Percentiles rank a stretch among this genome's conserved stretches.
Evolutionary conservation across 23 tunicate genomes (phyloP).

Genomic region (Halocynthia aurantium): DNA sequence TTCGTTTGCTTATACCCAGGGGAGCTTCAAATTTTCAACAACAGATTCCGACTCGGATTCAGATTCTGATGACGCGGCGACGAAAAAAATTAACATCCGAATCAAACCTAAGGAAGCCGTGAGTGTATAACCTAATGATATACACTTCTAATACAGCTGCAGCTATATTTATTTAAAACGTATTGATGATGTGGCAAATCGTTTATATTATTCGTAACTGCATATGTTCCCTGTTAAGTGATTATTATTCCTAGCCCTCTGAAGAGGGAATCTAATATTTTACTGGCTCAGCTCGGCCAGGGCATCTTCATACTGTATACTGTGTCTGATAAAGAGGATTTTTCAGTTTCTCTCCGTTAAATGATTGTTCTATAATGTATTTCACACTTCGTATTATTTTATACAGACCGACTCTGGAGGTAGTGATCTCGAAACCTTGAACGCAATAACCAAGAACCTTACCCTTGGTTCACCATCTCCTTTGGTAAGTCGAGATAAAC

Average conservation of each 20-base stretch:
- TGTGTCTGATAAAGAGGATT: too few relatives aligned
- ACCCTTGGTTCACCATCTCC: conserved; percentile 58
- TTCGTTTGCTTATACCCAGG: too few relatives aligned
- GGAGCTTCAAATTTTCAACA: not conserved
- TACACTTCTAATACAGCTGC: not conserved
- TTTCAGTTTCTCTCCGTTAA: too few relatives aligned
- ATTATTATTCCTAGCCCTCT: too few relatives aligned
- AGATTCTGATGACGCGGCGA: conserved; percentile 54
- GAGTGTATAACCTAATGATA: not conserved
- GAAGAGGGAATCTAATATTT: too few relatives aligned
- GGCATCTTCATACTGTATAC: too few relatives aligned
- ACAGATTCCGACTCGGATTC: conserved; percentile 55
- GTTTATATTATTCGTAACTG: not conserved
- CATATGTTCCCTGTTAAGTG: not conserved
- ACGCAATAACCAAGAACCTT: conserved; percentile 58
- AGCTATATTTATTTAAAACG: not conserved
- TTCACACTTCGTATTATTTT: too few relatives aligned
- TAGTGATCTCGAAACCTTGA: conserved; percentile 47
- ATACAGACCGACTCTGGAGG: conserved; percentile 19
- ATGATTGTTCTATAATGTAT: too few relatives aligned
- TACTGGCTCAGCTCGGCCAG: too few relatives aligned
- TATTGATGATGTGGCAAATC: not conserved
- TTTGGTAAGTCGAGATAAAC: conserved; percentile 29
- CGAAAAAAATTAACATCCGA: conserved; percentile 56
- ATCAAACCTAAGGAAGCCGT: conserved; percentile 82